Evolutionary conservation across 1,140 invertebrate species (phyloP).

Genomic region (Macrocentrus cingulum): DNA sequence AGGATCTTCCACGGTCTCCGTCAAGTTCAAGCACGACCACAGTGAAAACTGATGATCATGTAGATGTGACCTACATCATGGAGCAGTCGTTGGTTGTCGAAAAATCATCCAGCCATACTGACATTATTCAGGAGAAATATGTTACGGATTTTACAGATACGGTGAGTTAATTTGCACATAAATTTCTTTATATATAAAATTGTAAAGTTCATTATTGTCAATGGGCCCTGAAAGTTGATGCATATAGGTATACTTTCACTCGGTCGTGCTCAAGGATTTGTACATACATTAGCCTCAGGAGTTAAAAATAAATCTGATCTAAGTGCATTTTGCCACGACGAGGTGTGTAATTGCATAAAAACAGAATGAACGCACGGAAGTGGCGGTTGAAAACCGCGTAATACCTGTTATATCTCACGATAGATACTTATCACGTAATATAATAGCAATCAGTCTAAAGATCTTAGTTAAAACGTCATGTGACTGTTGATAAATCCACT

Average conservation of each 20-base stretch:
- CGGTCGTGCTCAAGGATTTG: conserved; percentile 7
- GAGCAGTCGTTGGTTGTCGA: conserved; percentile 21
- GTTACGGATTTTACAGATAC: conserved; percentile 17
- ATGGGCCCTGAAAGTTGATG: background rate
- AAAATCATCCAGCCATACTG: conserved; percentile 26
- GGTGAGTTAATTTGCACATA: conserved; percentile 12
- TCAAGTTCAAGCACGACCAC: too few species aligned
- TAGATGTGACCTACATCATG: conserved; percentile 15
- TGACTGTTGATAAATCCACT: background rate
- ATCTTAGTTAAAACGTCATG: background rate
- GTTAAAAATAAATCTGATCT: conserved; percentile 41
- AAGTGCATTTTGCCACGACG: conserved; percentile 16
- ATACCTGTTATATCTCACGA: conserved; percentile 2
- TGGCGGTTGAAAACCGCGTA: conserved; percentile 1
- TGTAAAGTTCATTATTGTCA: background rate
- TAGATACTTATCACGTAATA: conserved; percentile 3
- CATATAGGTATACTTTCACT: conserved; percentile 16
- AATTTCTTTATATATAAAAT: background rate
- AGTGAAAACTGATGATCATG: conserved; percentile 1
- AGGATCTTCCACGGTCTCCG: conserved; percentile 14
- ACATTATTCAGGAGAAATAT: conserved; percentile 19
- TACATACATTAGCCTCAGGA: background rate
- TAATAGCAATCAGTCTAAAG: background rate
- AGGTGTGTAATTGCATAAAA: conserved; percentile 9
- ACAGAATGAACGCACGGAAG: conserved; percentile 11